Conservation (phyloP, 2,888 invertebrate species). For the Cactoblastis cactorum region DNA sequence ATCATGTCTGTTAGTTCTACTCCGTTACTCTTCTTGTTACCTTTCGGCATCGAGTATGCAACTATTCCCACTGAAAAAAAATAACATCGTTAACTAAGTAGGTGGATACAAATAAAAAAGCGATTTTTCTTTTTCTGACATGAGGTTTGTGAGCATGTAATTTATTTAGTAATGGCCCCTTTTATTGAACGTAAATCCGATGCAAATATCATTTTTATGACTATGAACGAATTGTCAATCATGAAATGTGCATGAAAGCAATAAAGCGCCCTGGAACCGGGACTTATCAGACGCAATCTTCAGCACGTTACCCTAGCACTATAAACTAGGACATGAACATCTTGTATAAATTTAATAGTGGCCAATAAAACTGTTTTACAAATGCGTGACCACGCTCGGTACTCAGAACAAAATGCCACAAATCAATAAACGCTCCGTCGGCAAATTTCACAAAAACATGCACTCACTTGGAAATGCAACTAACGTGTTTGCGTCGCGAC, state of each 20-base stretch:
- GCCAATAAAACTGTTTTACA: constrained; percentile 2
- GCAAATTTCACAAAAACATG: constrained; percentile 29
- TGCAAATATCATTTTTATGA: constrained; percentile 1
- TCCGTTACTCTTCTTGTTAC: constrained; percentile 88
- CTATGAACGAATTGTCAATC: not conserved
- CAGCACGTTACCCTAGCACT: not conserved
- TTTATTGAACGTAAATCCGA: constrained; percentile 14
- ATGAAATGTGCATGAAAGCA: not conserved
- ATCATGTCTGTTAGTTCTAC: constrained; percentile 90
- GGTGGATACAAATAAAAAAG: too few relatives aligned
- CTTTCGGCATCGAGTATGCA: constrained; percentile 93
- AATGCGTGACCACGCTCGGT: constrained; percentile 10
- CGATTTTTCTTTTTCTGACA: too few relatives aligned
- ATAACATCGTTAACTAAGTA: too few relatives aligned
- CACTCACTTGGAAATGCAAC: constrained; percentile 31
- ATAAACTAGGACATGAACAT: constrained; percentile 7
- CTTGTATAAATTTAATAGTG: constrained; percentile 7
- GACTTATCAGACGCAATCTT: constrained; percentile 3
- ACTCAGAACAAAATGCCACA: constrained; percentile 2
- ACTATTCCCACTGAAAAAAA: constrained; percentile 85
- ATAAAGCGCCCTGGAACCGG: constrained; percentile 2
- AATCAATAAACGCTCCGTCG: constrained; percentile 22
- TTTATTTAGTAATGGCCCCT: not conserved
- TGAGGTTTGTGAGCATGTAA: too few relatives aligned
- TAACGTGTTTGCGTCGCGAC: constrained; percentile 28